A percentile compares a stretch with the other conserved stretches of the same genome.
Conservation (phyloP, 64 coral and sea anemone genomes). For the Stichodactyla mertensii region DNA sequence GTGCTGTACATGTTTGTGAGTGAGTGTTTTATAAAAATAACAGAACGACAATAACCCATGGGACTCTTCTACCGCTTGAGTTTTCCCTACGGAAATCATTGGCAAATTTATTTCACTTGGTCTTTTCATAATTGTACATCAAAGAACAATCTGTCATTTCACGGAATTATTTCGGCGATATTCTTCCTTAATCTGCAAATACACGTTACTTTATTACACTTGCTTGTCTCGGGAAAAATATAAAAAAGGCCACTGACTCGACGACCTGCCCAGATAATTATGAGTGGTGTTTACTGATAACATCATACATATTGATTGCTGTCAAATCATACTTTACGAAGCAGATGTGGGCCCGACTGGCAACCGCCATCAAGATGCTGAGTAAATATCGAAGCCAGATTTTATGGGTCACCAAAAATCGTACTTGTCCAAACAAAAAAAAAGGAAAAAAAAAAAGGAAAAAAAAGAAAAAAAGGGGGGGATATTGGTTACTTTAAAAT, state of each 20-base stretch:
- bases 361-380: neutral
- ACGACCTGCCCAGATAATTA: conserved; percentile 6
- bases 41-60: no score
- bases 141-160: neutral
- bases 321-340: neutral
- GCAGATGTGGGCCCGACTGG: neutral
- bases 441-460: no score
- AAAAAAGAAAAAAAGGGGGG: no score
- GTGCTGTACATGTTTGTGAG: no score
- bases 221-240: neutral
- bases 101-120: neutral
- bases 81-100: neutral
- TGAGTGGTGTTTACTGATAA: neutral
- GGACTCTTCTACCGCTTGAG: no score
- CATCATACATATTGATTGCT: neutral
- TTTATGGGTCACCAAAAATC: neutral
- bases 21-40: no score
- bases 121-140: neutral
- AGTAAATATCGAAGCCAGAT: neutral
- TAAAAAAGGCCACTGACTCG: neutral
- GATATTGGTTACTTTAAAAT: no score
- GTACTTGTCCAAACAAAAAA: neutral
- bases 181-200: neutral
- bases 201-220: neutral
- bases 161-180: neutral